Evolutionary conservation across 2,113 vertebrate species (phyloP).

Genomic region (Stegostoma tigrinum): DNA sequence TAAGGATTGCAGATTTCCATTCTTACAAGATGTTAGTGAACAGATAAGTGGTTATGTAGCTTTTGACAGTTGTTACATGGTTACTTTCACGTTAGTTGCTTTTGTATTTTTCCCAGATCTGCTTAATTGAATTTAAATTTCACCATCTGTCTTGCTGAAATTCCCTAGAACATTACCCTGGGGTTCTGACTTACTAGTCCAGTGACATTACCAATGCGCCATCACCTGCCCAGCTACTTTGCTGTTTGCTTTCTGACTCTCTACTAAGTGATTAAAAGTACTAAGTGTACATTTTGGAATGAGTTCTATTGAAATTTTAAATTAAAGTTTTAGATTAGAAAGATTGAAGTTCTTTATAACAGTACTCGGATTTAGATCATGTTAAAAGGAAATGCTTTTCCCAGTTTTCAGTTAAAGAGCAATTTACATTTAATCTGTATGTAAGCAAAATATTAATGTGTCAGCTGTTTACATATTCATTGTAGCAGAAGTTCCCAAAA

Average conservation of each 20-base stretch:
- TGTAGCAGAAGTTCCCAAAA: neutral
- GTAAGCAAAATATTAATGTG: neutral
- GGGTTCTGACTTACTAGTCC: too few species aligned
- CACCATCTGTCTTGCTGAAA: too few species aligned
- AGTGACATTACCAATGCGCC: too few species aligned
- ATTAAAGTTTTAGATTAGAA: neutral
- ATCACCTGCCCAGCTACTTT: neutral
- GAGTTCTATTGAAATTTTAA: neutral
- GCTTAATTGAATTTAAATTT: too few species aligned
- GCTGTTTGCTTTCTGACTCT: neutral
- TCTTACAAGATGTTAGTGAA: too few species aligned
- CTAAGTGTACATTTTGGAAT: neutral
- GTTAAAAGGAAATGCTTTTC: neutral
- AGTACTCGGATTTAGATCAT: neutral
- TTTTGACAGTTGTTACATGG: too few species aligned
- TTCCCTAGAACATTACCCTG: too few species aligned
- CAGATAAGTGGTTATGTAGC: too few species aligned
- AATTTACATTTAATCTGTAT: neutral
- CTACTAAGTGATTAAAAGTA: neutral
- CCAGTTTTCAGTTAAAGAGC: neutral
- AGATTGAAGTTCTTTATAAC: neutral
- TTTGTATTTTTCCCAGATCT: too few species aligned
- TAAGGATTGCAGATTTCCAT: too few species aligned
- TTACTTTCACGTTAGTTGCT: too few species aligned
- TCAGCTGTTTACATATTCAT: neutral